Conservation (phyloP, 2,797 vertebrate species). For the Numenius phaeopus region DNA sequence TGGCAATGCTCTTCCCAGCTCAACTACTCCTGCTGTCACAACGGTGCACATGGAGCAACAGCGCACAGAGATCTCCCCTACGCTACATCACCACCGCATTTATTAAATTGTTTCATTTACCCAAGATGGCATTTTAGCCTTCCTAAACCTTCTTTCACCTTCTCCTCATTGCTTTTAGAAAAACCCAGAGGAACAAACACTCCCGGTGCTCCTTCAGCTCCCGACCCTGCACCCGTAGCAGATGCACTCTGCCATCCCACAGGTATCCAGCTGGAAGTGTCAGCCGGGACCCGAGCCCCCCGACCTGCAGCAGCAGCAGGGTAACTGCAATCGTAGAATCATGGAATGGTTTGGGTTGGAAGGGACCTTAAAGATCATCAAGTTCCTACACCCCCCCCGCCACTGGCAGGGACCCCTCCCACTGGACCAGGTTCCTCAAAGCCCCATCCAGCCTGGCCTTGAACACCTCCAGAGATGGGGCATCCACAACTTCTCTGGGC, state of each 20-base stretch:
- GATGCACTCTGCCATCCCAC: neutral
- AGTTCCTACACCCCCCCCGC: neutral
- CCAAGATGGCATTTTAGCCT: neutral
- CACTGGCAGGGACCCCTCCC: neutral
- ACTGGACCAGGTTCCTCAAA: neutral
- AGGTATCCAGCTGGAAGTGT: neutral
- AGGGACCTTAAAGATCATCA: neutral
- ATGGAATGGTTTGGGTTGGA: neutral
- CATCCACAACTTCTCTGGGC: neutral
- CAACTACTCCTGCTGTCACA: neutral
- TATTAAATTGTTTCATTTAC: neutral
- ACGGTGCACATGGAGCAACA: accelerated
- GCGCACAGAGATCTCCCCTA: neutral
- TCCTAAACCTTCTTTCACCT: neutral
- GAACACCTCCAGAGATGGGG: neutral
- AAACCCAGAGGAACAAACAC: neutral
- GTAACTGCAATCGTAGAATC: neutral
- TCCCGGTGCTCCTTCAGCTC: neutral
- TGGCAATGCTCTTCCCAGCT: accelerated
- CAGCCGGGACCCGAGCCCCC: neutral
- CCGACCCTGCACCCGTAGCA: neutral
- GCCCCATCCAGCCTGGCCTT: neutral
- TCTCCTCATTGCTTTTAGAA: neutral
- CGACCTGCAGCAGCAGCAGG: neutral
- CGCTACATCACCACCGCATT: neutral